Conservation (phyloP, 2,888 invertebrate genomes). For the Diachrysia chrysitis region DNA sequence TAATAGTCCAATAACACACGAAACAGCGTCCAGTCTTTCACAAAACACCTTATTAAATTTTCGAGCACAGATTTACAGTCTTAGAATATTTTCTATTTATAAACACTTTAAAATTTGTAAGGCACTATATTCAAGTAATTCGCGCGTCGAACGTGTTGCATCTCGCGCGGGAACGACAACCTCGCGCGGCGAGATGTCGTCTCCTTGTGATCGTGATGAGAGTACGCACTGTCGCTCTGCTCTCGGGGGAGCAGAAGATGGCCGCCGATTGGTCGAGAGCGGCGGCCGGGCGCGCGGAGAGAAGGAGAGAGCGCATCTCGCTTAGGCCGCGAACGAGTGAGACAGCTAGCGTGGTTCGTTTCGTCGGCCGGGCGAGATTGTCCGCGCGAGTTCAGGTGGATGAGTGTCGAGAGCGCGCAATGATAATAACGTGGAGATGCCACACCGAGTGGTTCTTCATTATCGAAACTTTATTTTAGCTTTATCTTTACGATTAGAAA, state of each 20-base stretch:
- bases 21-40: conserved; percentile 78
- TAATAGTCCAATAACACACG: conserved; percentile 78
- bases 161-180: conserved; percentile 83
- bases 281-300: conserved; percentile 78
- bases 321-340: conserved; percentile 76
- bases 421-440: conserved; percentile 87
- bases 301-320: conserved; percentile 86
- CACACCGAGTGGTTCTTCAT: conserved; percentile 71
- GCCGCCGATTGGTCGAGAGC: conserved; percentile 87
- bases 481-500: conserved; percentile 70
- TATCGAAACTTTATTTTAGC: conserved; percentile 66
- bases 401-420: conserved; percentile 77
- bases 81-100: conserved; percentile 55
- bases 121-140: conserved; percentile 75
- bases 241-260: conserved; percentile 89
- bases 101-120: conserved; percentile 74
- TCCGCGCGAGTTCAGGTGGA: conserved; percentile 83
- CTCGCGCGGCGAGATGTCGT: conserved; percentile 87
- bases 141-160: conserved; percentile 72
- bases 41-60: conserved; percentile 74
- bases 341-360: conserved; percentile 82
- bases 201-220: conserved; percentile 87
- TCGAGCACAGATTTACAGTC: conserved; percentile 82
- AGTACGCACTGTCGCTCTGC: conserved; percentile 89
- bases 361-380: conserved; percentile 83